Evolutionary conservation across 1,140 invertebrate species (phyloP).

Genomic region (Drosophila ananassae): DNA sequence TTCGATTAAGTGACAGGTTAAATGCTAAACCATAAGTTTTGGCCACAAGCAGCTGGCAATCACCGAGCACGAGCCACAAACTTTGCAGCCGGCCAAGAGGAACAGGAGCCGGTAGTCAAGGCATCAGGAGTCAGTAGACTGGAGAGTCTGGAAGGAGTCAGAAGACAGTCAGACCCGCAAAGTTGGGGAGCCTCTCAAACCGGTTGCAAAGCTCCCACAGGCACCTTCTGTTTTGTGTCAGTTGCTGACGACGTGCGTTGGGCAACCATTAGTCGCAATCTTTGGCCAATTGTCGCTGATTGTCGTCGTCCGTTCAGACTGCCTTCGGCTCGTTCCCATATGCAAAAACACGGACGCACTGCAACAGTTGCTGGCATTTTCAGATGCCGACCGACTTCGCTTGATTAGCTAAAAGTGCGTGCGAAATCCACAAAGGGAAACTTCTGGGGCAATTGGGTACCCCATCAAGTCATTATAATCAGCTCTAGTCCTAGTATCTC

Average conservation of each 20-base stretch:
- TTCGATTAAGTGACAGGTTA: slow-evolving; percentile 76
- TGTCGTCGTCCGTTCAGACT: slow-evolving; percentile 59
- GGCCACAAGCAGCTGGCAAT: slow-evolving; percentile 58
- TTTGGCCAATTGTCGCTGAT: slow-evolving; percentile 76
- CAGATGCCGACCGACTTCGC: slow-evolving; percentile 42
- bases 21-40: slow-evolving; percentile 66
- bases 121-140: slow-evolving; percentile 15
- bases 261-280: slow-evolving; percentile 74
- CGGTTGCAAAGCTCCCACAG: slow-evolving; percentile 41
- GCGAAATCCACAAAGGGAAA: slow-evolving; percentile 51
- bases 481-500: not conserved
- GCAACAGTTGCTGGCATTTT: slow-evolving; percentile 22
- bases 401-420: slow-evolving; percentile 70
- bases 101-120: slow-evolving; percentile 16
- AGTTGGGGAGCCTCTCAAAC: slow-evolving; percentile 14
- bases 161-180: slow-evolving; percentile 16
- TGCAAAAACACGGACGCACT: slow-evolving; percentile 12
- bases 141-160: slow-evolving; percentile 10
- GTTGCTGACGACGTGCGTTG: slow-evolving; percentile 44
- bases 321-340: slow-evolving; percentile 38
- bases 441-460: slow-evolving; percentile 40
- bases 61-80: slow-evolving; percentile 62
- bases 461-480: slow-evolving; percentile 34
- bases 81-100: slow-evolving; percentile 55
- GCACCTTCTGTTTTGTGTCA: slow-evolving; percentile 28